phyloP scores from a whole-genome alignment of 2,888 invertebrate species.

The Eucera pruinosa region DNA sequence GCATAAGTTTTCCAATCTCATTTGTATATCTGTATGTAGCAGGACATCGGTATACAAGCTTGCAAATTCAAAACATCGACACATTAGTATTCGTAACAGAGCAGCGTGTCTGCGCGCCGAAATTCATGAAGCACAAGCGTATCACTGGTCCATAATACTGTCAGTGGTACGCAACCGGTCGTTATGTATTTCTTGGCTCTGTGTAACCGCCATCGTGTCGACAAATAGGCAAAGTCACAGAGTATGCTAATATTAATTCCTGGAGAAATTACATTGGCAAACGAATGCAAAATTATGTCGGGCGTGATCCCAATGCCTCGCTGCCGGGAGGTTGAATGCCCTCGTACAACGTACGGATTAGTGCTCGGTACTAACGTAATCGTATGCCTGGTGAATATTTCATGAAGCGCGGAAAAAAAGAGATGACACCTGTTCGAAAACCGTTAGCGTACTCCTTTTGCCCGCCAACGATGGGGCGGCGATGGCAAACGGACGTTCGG shows the following conservation, averaged over 20 bases:
- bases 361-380: slow-evolving; percentile 73
- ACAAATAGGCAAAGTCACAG: slow-evolving; percentile 51
- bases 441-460: slow-evolving; percentile 79
- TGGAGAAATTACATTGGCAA: slow-evolving; percentile 58
- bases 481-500: slow-evolving; percentile 67
- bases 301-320: slow-evolving; percentile 60
- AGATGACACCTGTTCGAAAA: slow-evolving; percentile 79
- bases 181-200: slow-evolving; percentile 47
- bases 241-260: slow-evolving; percentile 59
- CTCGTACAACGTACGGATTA: slow-evolving; percentile 71
- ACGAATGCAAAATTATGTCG: slow-evolving; percentile 74
- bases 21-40: background rate
- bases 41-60: slow-evolving; percentile 7
- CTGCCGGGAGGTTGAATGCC: slow-evolving; percentile 61
- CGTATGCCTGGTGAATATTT: slow-evolving; percentile 82
- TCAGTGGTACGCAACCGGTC: slow-evolving; percentile 30
- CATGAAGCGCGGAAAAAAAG: slow-evolving; percentile 79
- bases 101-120: background rate
- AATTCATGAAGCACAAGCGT: slow-evolving; percentile 23
- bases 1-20: no score
- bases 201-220: background rate
- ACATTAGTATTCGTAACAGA: slow-evolving; percentile 31
- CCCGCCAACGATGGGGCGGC: slow-evolving; percentile 71
- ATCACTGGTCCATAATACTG: background rate
- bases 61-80: slow-evolving; percentile 9